Evolutionary conservation across 2,113 vertebrate genomes (phyloP), one percentile per base, ranked within the genome.

Genomic region (Nothocercus nigrocapillus): DNA sequence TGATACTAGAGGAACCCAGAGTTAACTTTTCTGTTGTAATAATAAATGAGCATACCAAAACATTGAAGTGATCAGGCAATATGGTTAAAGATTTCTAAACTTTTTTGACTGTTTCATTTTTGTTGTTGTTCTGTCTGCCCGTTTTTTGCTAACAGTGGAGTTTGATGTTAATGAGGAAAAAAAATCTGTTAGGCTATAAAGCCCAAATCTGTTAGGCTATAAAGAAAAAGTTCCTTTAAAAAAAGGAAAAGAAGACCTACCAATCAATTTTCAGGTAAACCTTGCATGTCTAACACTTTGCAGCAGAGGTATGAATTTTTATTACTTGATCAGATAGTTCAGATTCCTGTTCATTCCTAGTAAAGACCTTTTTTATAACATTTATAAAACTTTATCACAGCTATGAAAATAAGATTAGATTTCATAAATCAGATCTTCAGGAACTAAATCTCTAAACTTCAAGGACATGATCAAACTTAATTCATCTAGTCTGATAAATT

Each of bases 341-440:
- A 96, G 94, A 94, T 97, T 97, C 98, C 97, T 85, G 85, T 97
- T 97, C 97, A 95, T 83, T 97, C 94, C 97, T 91, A 90, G 93
- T 94, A 97, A 98, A 98, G 98, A 95, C 89, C 90, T 92, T 96
- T 97, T 98, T 97, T 95, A 97, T 96, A 98, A 97, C 96, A 94
- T 82, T 98, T 98, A 97, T 98, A 97, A 98, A 98, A 98, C 97
- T 98, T 98, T 97, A 98, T 97, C 97, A 97, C 96, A 95, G 89
- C 95, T 97, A 98, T 96, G 97, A 98, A 96, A 98, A 97, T 96
- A 97, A 97, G 98, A 98, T 98, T 97, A 97, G 96, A 97, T 98
- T 98, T 98, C 97, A 98, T 97, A 98, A 98, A 95, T 22, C 42
- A 96, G 88, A 95, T 95, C 96, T 97, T 97, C 93, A 96, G 96